phyloP scores from a whole-genome alignment of 2,797 vertebrate species.

The Cyprinodon diabolis region DNA sequence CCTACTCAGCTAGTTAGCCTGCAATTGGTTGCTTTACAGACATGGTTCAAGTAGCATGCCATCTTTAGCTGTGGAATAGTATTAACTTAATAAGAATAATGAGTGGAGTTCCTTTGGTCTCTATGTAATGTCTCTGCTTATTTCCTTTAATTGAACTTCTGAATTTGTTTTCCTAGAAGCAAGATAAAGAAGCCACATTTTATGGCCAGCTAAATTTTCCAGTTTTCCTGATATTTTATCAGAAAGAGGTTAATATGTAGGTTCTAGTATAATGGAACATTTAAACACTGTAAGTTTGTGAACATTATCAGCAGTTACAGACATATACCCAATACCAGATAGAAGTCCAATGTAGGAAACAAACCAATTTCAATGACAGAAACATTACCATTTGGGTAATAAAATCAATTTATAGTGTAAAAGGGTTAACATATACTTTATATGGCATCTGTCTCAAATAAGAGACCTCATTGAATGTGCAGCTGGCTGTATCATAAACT shows the following conservation, averaged over 20 bases:
- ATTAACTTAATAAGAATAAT: not conserved
- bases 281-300: not conserved
- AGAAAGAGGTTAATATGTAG: not conserved
- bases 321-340: not conserved
- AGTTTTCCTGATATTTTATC: not conserved
- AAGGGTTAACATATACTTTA: not conserved
- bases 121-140: not conserved
- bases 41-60: not conserved
- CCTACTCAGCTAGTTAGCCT: not conserved
- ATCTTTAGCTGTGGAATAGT: not conserved
- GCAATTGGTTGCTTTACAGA: not conserved
- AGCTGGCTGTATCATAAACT: not conserved
- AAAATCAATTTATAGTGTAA: not conserved
- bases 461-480: not conserved
- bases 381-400: not conserved
- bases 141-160: not conserved
- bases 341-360: not conserved
- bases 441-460: not conserved
- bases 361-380: not conserved
- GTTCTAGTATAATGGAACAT: not conserved
- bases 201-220: not conserved
- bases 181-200: not conserved
- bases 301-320: not conserved
- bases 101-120: no score
- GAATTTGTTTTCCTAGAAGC: not conserved